Base-by-base conservation (phyloP, 2,797 vertebrate species). In the Chromis chromis region DNA sequence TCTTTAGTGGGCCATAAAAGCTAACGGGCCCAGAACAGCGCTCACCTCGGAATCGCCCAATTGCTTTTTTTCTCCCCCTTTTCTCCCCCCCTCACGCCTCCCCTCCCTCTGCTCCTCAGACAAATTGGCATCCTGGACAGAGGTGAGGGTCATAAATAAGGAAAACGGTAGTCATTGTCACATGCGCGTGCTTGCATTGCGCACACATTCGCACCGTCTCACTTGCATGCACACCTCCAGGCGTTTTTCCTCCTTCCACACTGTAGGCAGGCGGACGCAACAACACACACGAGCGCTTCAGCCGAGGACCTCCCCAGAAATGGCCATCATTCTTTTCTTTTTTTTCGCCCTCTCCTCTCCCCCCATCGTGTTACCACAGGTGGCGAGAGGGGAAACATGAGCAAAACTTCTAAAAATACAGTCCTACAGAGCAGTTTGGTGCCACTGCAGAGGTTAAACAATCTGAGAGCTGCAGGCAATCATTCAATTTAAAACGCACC, bases 401-500 rank as follows among this genome's bases (percentile, higher is more conserved):
- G 78, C 65, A 81, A 82, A 86, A 87, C 83, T 88, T 91, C 91
- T 94, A 94, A 94, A 94, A 94, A 94, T 94, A 95, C 86, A 85
- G 88, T 91, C 81, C 89, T 71, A 69, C 81, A 69, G 85, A 91
- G 88, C 89, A 88, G 86, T 79, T 36, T 16, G 56, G 88, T 82
- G 81, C 88, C 87, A 89, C 88, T 55, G 91, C 90, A 83, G 90
- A 93, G 93, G 93, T 95, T 93, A 94, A 94, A 93, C 93, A 93
- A 92, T 93, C 91, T 76, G 79, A 91, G 87, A 90, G 92, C 94
- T 94, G 91, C 91, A 91, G 94, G 93, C 93, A 93, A 94, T 94
- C 94, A 93, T 94, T 95, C 94, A 94, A 92, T 94, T 95, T 94
- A 93, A 93, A 94, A 93, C 89, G 74, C 91, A 82, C 90, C 89